Conservation (phyloP, 2,797 vertebrate genomes). For the Diceros bicornis region DNA sequence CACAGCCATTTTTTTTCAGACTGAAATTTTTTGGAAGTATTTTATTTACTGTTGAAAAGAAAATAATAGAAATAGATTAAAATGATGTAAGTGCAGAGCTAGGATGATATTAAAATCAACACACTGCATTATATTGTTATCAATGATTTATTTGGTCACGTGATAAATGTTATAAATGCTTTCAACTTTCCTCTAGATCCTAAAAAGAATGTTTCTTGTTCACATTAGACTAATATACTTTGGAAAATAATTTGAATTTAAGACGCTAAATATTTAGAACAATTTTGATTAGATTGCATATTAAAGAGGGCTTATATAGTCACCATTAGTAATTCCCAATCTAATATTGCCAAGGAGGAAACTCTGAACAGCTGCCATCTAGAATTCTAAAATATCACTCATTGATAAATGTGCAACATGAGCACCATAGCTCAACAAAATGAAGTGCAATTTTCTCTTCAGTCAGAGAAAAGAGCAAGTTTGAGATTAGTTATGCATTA, state of each 20-base stretch:
- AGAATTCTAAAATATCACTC: constrained; percentile 84
- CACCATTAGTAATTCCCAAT: constrained; percentile 81
- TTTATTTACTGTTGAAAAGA: constrained; percentile 62
- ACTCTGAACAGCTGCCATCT: constrained; percentile 77
- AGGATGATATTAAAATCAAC: background rate
- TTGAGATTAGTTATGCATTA: constrained; percentile 84
- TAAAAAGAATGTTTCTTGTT: constrained; percentile 29
- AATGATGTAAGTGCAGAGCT: background rate
- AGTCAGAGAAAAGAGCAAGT: constrained; percentile 84
- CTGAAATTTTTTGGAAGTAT: background rate
- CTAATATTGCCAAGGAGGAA: constrained; percentile 77
- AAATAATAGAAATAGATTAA: constrained; percentile 50
- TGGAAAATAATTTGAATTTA: constrained; percentile 65
- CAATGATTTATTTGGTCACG: background rate
- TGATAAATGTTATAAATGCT: constrained; percentile 33
- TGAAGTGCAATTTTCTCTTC: constrained; percentile 84
- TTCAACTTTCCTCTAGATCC: constrained; percentile 41
- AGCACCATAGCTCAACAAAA: constrained; percentile 83
- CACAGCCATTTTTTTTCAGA: background rate
- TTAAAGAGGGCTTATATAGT: constrained; percentile 74
- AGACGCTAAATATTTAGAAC: constrained; percentile 72
- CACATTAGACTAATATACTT: constrained; percentile 49
- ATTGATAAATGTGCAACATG: constrained; percentile 82
- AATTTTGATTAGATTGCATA: constrained; percentile 60
- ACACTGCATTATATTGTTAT: background rate